Base-by-base conservation (phyloP, 2,888 invertebrate species). In the Diaphora mendica region DNA sequence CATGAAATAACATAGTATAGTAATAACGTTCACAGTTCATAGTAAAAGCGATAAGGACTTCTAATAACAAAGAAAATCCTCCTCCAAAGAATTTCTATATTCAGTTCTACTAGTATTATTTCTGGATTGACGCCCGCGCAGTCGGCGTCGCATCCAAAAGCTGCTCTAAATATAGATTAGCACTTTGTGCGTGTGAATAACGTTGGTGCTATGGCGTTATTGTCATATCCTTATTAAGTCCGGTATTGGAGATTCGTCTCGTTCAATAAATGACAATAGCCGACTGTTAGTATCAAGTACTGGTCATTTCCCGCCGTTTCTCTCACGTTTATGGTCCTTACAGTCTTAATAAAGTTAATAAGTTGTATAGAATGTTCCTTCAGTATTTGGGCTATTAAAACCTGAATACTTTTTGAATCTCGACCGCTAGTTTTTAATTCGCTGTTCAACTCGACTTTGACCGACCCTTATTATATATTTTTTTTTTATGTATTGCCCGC, bases 191-290 rank as follows among this genome's bases (percentile, higher is more conserved):
- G 72, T 59, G 66, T 64, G 76, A 72, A 75, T 73, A 70, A 30
- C 64, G 33, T 1, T 68, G 15, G 8, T 48, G 15, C 74, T 71
- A 70, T 77, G 64, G 65, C 66, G 77, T 79, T 83, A 85, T 82
- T 83, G 83, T 77, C 77, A 83, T 85, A 81, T 84, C 85, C 84
- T 84, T 85, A 85, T 84, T 84, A 84, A 73, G 75, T 67, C 55
- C 20, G 71, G 76, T 81, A 82, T 83, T 73, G 71, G 68, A 55
- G 66, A 26, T 39, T 65, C 74, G 70, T 75, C 70, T 75, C 67
- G 39, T 51, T 74, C 64, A 67, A 71, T 72, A 67, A 64, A 42
- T 55, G 26, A 69, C 68, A 69, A 69, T 69, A 55, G 68, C 23
- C 3, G 33, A 35, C 35, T 35, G n/a, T n/a, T 55, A n/a, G 30